Evolutionary conservation across 2,797 vertebrate genomes (phyloP).

Genomic region (Decapterus maruadsi): DNA sequence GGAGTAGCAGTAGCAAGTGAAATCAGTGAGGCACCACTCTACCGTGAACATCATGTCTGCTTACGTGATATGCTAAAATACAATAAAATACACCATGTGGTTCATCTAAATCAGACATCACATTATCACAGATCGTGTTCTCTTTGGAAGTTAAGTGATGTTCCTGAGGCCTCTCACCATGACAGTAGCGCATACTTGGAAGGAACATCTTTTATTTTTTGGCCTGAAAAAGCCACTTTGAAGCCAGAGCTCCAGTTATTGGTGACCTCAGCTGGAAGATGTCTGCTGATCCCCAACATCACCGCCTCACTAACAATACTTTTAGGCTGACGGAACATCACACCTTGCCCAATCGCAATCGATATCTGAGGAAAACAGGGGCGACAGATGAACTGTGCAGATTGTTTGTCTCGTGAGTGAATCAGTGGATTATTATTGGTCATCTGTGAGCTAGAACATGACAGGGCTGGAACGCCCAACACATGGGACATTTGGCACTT

Average conservation of each 20-base stretch:
- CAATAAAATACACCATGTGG: not conserved
- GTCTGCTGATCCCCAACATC: not conserved
- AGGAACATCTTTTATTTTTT: not conserved
- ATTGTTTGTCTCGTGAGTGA: constrained; percentile 43
- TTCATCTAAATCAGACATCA: not conserved
- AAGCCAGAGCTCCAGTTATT: not conserved
- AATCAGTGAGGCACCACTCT: not conserved
- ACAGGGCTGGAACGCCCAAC: constrained; percentile 11
- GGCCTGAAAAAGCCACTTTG: not conserved
- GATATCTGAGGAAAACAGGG: not conserved
- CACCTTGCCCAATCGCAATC: not conserved
- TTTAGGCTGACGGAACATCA: not conserved
- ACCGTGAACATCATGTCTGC: too few species aligned
- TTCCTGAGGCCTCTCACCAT: not conserved
- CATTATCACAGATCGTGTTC: not conserved
- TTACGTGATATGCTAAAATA: too few species aligned
- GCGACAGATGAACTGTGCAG: constrained; percentile 45
- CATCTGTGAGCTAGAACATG: constrained; percentile 43
- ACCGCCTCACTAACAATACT: not conserved
- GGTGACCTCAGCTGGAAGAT: not conserved
- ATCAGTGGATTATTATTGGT: constrained; percentile 52
- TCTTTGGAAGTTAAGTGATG: not conserved
- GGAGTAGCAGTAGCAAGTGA: not conserved
- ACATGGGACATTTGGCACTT: constrained; percentile 37
- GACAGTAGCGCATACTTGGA: not conserved